Evolutionary conservation across 2,888 invertebrate genomes (phyloP), one percentile per base, ranked within the genome.

Genomic region (Listrodromus nycthemerus): DNA sequence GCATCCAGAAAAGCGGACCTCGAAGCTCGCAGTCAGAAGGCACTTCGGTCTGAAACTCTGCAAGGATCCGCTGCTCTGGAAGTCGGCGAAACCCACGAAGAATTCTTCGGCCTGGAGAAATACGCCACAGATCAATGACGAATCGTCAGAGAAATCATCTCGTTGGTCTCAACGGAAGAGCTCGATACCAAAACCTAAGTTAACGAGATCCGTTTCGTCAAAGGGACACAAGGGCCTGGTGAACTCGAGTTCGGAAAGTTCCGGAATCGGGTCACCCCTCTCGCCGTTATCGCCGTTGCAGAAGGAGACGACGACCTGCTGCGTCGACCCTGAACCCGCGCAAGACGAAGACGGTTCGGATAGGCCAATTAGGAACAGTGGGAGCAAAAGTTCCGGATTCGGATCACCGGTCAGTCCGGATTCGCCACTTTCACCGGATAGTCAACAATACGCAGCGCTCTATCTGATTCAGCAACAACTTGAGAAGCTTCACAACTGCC

Each of bases 181-280:
- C 79, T 84, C 89, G 48, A 91, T 91, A 70, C 91, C 91, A 0
- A 89, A 85, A 75, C 83, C 84, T 0, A 90, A 80, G 75, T 75
- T 86, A 48, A 82, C 82, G 7, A 75, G 78, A 55, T 87, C 87
- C 5, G 50, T 48, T 1, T 84, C 71, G 6, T 87, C 88, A 7
- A 80, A 78, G 66, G 70, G 77, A 41, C 85, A 87, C 19, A 33
- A 33, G 4, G 88, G 89, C 10, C 58, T 92, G 27, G 91, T 89
- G 65, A 91, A 90, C 83, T 92, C 92, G 4, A 92, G 91, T 50
- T 92, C 92, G 1, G 92, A 92, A 73, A 92, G 92, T 82, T 92
- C 92, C 3, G 92, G 92, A 4, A 90, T 92, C 13, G 91, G 89
- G 21, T 92, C 92, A n/a, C 92, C 91, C 4, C 83, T 91, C 48